Conservation (phyloP, 1,140 invertebrate species). For the Anoplophora glabripennis region DNA sequence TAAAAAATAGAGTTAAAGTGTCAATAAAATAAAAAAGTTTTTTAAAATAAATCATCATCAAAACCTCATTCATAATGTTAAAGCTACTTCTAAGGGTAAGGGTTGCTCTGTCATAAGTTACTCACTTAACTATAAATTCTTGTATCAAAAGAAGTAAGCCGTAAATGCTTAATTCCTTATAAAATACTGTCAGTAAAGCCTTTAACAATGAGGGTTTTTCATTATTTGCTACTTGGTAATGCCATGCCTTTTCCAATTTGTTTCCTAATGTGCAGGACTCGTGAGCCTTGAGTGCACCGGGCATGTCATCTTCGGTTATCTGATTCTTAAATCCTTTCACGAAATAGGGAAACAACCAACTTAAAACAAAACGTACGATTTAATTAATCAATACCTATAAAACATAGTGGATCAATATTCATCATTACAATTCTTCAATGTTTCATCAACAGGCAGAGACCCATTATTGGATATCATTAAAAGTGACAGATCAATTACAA, state of each 20-base stretch:
- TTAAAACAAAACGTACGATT: slow-evolving; percentile 27
- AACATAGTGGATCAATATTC: too few species aligned
- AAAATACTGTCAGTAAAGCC: slow-evolving; percentile 22
- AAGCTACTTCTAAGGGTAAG: slow-evolving; percentile 25
- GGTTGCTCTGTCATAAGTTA: too few species aligned
- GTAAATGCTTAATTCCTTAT: slow-evolving; percentile 4
- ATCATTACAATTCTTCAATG: too few species aligned
- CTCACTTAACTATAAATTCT: too few species aligned
- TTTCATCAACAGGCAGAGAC: too few species aligned
- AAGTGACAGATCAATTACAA: too few species aligned
- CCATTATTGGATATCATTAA: too few species aligned
- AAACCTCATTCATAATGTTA: slow-evolving; percentile 43
- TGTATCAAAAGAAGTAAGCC: too few species aligned
- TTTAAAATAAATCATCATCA: slow-evolving; percentile 45
- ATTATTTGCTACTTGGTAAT: slow-evolving; percentile 40
- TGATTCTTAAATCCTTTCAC: slow-evolving; percentile 16
- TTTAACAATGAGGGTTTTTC: slow-evolving; percentile 40
- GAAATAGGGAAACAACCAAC: slow-evolving; percentile 42
- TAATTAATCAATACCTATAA: too few species aligned
- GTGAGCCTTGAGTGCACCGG: slow-evolving; percentile 14
- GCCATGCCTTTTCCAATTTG: slow-evolving; percentile 55
- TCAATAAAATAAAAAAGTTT: too few species aligned
- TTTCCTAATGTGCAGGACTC: slow-evolving; percentile 50
- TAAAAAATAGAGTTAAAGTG: too few species aligned
- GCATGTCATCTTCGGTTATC: slow-evolving; percentile 24